phyloP scores from a whole-genome alignment of 1,140 invertebrate species.

The Charaxes varanes region DNA sequence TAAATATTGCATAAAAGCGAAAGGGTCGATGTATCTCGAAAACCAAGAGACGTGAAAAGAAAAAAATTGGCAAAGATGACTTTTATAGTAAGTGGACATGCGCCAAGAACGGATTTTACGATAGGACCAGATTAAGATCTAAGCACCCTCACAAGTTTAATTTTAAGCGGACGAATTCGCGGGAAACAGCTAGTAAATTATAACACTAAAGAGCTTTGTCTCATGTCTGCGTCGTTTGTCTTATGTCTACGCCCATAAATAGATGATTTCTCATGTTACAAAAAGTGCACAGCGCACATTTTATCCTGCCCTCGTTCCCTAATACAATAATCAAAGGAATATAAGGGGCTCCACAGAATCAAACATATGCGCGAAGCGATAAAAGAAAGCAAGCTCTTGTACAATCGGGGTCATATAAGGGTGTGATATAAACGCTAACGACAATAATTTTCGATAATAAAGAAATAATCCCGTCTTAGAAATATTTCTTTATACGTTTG shows the following conservation, averaged over 20 bases:
- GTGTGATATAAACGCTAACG: slow-evolving; percentile 23
- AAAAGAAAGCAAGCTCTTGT: slow-evolving; percentile 48
- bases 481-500: neutral
- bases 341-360: slow-evolving; percentile 58
- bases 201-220: too few species aligned
- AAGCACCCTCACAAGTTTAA: too few species aligned
- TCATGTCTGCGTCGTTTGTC: too few species aligned
- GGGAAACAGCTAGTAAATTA: too few species aligned
- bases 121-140: too few species aligned
- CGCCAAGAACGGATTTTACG: too few species aligned
- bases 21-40: too few species aligned
- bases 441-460: slow-evolving; percentile 14
- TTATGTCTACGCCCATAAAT: slow-evolving; percentile 7
- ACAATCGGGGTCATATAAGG: slow-evolving; percentile 43
- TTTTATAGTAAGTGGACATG: too few species aligned
- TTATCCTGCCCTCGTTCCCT: slow-evolving; percentile 53
- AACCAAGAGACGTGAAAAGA: too few species aligned
- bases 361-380: slow-evolving; percentile 64
- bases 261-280: slow-evolving; percentile 52
- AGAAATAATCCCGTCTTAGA: slow-evolving; percentile 4
- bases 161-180: too few species aligned
- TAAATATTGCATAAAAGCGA: too few species aligned
- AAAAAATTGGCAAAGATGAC: too few species aligned
- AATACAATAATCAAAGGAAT: slow-evolving; percentile 71
- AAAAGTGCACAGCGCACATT: slow-evolving; percentile 56